These are phyloP conservation scores for Ianthella basta DNA, from an alignment of 37 sponge, comb jelly and placozoan species.

Conservation along the genomic window DNA sequence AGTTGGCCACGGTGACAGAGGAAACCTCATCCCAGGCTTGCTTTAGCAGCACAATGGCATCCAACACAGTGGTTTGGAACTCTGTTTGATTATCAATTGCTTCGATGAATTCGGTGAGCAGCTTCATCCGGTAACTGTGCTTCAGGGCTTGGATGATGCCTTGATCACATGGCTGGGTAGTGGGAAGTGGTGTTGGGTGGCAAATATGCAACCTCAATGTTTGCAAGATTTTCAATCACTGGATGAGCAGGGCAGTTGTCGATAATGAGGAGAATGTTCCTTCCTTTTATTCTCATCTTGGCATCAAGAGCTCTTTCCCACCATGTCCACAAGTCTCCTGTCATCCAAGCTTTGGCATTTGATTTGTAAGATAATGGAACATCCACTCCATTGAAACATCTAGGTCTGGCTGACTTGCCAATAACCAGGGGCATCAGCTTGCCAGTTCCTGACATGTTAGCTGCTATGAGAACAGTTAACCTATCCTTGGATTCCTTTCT, in stretches of 20 bases:
- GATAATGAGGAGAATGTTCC: conserved; percentile 17
- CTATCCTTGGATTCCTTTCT: conserved; percentile 18
- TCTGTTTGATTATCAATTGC: conserved; percentile 12
- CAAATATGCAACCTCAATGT: conserved; percentile 15
- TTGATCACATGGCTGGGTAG: conserved; percentile 33
- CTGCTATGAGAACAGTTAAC: conserved; percentile 17
- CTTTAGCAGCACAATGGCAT: background rate
- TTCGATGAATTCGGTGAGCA: conserved; percentile 3
- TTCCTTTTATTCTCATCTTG: background rate
- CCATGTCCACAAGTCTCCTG: conserved; percentile 12
- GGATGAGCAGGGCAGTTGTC: conserved; percentile 34
- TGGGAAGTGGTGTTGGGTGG: conserved; percentile 24
- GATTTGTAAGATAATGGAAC: conserved; percentile 26
- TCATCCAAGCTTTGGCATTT: conserved; percentile 20
- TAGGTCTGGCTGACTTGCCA: conserved; percentile 23
- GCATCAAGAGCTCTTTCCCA: conserved; percentile 5
- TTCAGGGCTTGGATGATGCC: conserved; percentile 22
- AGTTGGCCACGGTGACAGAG: conserved; percentile 36
- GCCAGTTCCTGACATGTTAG: conserved; percentile 31
- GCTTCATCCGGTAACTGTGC: conserved; percentile 14
- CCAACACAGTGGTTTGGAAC: background rate
- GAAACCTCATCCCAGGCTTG: conserved; percentile 31
- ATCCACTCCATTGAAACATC: conserved; percentile 2
- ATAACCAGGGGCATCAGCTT: conserved; percentile 20
- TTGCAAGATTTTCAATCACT: conserved; percentile 12